phyloP scores from a whole-genome alignment of 2,888 invertebrate genomes.

The Sinodicranocentrus sp. region DNA sequence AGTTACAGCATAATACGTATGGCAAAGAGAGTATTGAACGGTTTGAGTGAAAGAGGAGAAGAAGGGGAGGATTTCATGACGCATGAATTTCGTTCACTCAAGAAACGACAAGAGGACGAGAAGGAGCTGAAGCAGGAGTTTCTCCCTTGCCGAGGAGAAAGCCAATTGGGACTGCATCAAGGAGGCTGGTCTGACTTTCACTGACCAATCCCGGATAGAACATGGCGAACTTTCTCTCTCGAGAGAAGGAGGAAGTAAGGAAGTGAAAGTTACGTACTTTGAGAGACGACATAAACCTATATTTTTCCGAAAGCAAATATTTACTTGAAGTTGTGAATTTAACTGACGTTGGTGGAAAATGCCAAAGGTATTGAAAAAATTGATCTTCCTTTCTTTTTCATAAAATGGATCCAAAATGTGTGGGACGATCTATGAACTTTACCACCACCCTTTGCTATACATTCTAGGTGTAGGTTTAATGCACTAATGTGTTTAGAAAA shows the following conservation, averaged over 20 bases:
- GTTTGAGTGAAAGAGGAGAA: slow-evolving; percentile 37
- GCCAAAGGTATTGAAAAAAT: slow-evolving; percentile 30
- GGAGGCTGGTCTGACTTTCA: slow-evolving; percentile 70
- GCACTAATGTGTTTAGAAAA: no score
- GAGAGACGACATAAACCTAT: not conserved
- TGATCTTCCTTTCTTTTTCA: slow-evolving; percentile 18
- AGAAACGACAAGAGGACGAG: slow-evolving; percentile 28
- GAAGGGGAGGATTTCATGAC: slow-evolving; percentile 63
- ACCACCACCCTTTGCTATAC: no score
- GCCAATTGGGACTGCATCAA: slow-evolving; percentile 64
- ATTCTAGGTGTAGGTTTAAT: no score
- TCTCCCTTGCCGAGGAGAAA: slow-evolving; percentile 37
- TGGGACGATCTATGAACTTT: no score
- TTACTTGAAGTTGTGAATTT: not conserved
- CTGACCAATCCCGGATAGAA: slow-evolving; percentile 70
- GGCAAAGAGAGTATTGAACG: slow-evolving; percentile 6
- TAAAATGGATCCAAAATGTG: not conserved
- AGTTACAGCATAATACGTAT: not conserved
- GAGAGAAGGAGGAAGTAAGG: slow-evolving; percentile 27
- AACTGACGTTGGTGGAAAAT: slow-evolving; percentile 27
- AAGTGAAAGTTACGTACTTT: slow-evolving; percentile 38
- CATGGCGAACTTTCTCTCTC: slow-evolving; percentile 57
- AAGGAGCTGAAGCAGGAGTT: slow-evolving; percentile 46
- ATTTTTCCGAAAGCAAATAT: not conserved
- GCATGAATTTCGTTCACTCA: slow-evolving; percentile 49